These are phyloP conservation scores for Drosophila athabasca DNA, from an alignment of 1,140 invertebrate species.

Conservation along the genomic window DNA sequence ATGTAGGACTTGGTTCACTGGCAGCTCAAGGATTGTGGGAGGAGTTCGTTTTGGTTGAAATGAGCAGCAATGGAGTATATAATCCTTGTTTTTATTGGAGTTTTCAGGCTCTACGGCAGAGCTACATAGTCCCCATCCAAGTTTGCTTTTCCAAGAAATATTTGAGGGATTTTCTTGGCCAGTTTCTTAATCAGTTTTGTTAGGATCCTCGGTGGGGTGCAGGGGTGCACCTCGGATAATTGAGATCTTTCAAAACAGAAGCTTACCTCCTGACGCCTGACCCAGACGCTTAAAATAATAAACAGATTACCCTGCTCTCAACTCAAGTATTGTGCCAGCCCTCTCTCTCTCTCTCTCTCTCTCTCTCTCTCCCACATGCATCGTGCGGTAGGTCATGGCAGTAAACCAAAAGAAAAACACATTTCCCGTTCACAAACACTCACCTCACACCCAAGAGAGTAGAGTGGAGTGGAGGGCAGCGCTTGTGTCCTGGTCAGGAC, in stretches of 20 bases:
- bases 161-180: background rate
- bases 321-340: slow-evolving; percentile 13
- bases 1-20: slow-evolving; percentile 14
- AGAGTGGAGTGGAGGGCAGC: background rate
- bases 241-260: slow-evolving; percentile 49
- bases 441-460: slow-evolving; percentile 31
- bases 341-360: background rate
- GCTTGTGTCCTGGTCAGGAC: slow-evolving; percentile 5
- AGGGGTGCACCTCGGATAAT: slow-evolving; percentile 30
- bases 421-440: slow-evolving; percentile 19
- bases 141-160: too few species aligned
- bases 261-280: slow-evolving; percentile 30
- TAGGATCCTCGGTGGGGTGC: slow-evolving; percentile 9
- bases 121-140: too few species aligned
- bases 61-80: too few species aligned
- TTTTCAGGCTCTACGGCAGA: too few species aligned
- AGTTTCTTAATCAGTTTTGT: slow-evolving; percentile 23
- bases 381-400: slow-evolving; percentile 46
- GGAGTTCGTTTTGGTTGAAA: too few species aligned
- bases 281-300: slow-evolving; percentile 33
- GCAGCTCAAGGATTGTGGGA: slow-evolving; percentile 16
- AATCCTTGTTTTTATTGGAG: too few species aligned
- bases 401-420: slow-evolving; percentile 30
- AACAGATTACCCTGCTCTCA: slow-evolving; percentile 19
- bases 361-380: too few species aligned